Evolutionary conservation across 2,888 invertebrate species (phyloP).

Genomic region (Rhynchonema sp.): DNA sequence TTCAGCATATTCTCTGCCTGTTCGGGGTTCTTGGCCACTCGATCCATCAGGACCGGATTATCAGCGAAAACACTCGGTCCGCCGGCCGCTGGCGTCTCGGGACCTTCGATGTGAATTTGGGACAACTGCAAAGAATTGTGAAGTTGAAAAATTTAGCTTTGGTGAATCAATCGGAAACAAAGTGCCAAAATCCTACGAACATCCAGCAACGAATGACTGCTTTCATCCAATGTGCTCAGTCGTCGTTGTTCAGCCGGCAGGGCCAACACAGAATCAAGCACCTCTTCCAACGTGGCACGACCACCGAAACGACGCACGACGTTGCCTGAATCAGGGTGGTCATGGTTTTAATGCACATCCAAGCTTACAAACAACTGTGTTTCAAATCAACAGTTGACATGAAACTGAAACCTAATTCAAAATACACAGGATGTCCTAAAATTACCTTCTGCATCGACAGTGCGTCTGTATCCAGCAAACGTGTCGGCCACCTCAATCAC

Average conservation of each 20-base stretch:
- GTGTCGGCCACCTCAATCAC: slow-evolving; percentile 28
- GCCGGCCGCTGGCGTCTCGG: slow-evolving; percentile 11
- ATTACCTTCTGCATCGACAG: slow-evolving; percentile 13
- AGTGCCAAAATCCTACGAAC: no score
- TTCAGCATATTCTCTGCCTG: slow-evolving; percentile 19
- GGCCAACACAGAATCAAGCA: slow-evolving; percentile 63
- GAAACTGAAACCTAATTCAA: no score
- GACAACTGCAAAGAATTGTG: background rate
- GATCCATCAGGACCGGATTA: slow-evolving; percentile 21
- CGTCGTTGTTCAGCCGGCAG: slow-evolving; percentile 11
- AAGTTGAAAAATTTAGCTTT: background rate
- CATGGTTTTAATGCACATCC: no score
- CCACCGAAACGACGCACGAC: slow-evolving; percentile 16
- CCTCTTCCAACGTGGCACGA: slow-evolving; percentile 59
- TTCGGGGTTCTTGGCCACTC: slow-evolving; percentile 19
- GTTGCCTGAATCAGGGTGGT: slow-evolving; percentile 4
- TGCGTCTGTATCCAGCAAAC: slow-evolving; percentile 17
- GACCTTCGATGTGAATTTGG: background rate
- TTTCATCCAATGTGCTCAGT: slow-evolving; percentile 12
- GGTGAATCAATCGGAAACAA: background rate
- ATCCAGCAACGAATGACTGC: background rate
- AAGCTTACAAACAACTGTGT: background rate
- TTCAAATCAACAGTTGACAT: background rate
- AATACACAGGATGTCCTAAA: no score
- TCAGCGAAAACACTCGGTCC: slow-evolving; percentile 22